Evolutionary conservation across 2,113 vertebrate genomes (phyloP), one percentile per base, ranked within the genome.

Genomic region (Sardina pilchardus): DNA sequence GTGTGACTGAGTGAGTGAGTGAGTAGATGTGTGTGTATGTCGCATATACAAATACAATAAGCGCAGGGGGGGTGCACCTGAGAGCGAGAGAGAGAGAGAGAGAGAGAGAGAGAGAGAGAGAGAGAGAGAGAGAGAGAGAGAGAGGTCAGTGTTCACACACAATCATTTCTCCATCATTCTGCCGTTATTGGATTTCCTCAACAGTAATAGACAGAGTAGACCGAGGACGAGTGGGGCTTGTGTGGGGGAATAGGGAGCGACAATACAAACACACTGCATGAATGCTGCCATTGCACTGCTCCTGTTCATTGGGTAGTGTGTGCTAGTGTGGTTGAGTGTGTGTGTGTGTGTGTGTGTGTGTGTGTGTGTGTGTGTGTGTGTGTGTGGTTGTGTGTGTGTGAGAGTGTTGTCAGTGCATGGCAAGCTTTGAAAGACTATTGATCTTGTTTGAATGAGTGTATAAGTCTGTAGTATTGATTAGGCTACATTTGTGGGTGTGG

Each of bases 371-470:
- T 56, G 82, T 85, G 50, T 71, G 84, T 80, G 86, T 0, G 0
- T 87, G 85, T 90, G 84, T 21, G 86, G 1, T 87, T 67, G 80
- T 87, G 87, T 87, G 88, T 89, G 88, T 83, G 30, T 43, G 24
- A 4, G 7, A 36, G 16, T 36, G 82, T 19, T 42, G 24, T 12
- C 12, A 36, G 30, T 36, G 82, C 7, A 21, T n/a, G n/a, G n/a
- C n/a, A n/a, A n/a, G n/a, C n/a, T 71, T 71, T 71, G 24, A 59
- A 83, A 48, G 44, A 42, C 43, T 88, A 91, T 90, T 87, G 90
- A 92, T 83, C 26, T 75, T 2, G 53, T 85, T 26, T 30, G n/a
- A 26, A 71, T 71, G 63, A 71, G 63, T 71, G 63, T 71, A 26
- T 4, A 71, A 71, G 26, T 71, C 63, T 34, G 63, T 30, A 71